A percentile compares a stretch with the other conserved stretches of the same genome.
Evolutionary conservation across 1,140 invertebrate species (phyloP).

Genomic region (Formica selysi): DNA sequence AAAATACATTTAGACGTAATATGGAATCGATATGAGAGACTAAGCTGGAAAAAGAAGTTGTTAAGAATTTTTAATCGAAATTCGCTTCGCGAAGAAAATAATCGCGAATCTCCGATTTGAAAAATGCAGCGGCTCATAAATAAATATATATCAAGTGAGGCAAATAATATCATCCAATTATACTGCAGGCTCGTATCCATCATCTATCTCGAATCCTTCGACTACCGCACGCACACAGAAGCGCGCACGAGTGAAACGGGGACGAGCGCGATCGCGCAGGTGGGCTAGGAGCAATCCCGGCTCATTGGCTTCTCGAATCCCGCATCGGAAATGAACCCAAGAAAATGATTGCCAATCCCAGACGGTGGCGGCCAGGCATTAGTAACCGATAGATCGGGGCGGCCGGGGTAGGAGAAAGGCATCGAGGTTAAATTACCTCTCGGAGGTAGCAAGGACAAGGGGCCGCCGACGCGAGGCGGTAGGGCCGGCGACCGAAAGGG

Average conservation of each 20-base stretch:
- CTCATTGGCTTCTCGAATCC: constrained; percentile 60
- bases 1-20: background rate
- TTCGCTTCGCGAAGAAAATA: background rate
- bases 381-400: constrained; percentile 77
- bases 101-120: background rate
- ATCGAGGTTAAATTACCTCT: constrained; percentile 77
- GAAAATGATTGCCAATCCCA: constrained; percentile 78
- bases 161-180: constrained; percentile 64
- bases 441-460: constrained; percentile 65
- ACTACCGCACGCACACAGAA: constrained; percentile 41
- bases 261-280: constrained; percentile 43
- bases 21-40: background rate
- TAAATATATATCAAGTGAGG: constrained; percentile 43
- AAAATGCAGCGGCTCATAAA: constrained; percentile 42
- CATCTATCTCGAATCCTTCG: constrained; percentile 50
- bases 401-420: constrained; percentile 32
- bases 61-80: constrained; percentile 37
- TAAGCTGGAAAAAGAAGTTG: background rate
- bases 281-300: constrained; percentile 55
- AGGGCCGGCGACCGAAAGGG: constrained; percentile 64
- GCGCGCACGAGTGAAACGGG: background rate
- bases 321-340: constrained; percentile 70
- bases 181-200: constrained; percentile 34
- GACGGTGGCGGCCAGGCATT: constrained; percentile 70
- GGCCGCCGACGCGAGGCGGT: constrained; percentile 67